Evolutionary conservation across 2,797 vertebrate species (phyloP).

Genomic region (Tympanoctomys barrerae): DNA sequence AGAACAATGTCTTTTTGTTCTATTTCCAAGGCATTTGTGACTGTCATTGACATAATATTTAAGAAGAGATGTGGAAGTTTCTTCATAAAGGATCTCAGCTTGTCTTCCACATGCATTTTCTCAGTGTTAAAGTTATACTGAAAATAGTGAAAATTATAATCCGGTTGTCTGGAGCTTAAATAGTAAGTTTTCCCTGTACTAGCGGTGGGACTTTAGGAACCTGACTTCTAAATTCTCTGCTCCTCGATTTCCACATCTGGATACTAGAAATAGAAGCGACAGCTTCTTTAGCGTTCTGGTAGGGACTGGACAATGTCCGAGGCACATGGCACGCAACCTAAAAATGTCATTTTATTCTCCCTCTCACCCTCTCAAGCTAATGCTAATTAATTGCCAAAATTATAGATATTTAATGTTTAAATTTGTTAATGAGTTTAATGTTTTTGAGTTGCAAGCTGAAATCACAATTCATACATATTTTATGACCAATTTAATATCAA

Average conservation of each 20-base stretch:
- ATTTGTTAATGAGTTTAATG: not conserved
- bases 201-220: not conserved
- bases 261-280: slow-evolving; percentile 20
- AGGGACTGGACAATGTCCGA: not conserved
- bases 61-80: not conserved
- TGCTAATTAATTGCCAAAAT: slow-evolving; percentile 2
- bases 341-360: slow-evolving; percentile 34
- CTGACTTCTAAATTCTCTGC: not conserved
- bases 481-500: slow-evolving; percentile 2
- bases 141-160: slow-evolving; percentile 11
- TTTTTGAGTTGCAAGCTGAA: slow-evolving; percentile 14
- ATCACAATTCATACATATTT: slow-evolving; percentile 37
- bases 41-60: not conserved
- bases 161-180: not conserved
- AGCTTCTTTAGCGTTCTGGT: not conserved
- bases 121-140: not conserved
- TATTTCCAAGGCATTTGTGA: not conserved
- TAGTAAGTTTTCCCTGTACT: not conserved
- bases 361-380: not conserved
- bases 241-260: slow-evolving; percentile 1
- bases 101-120: not conserved
- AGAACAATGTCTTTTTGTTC: not conserved
- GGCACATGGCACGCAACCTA: slow-evolving; percentile 7
- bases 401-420: slow-evolving; percentile 8
- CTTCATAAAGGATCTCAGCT: not conserved